Percentiles rank a stretch among this genome's conserved stretches.
These are phyloP conservation scores for Biston stratarius DNA, from an alignment of 2,888 invertebrate genomes.

Conservation along the genomic window DNA sequence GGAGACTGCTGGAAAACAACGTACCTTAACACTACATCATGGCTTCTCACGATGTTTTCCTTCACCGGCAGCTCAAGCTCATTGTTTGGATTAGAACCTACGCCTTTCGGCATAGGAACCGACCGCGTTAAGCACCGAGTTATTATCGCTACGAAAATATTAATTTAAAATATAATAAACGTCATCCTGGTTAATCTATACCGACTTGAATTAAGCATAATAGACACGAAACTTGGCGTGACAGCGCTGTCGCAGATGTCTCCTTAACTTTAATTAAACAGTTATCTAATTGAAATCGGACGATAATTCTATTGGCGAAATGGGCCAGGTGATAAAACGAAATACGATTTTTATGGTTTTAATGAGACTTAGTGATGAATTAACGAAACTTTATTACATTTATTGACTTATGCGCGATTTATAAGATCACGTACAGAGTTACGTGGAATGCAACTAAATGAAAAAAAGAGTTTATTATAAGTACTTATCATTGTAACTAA, in stretches of 20 bases:
- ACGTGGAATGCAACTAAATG: no score
- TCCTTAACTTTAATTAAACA: constrained; percentile 49
- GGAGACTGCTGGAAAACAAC: no score
- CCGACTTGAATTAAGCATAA: constrained; percentile 70
- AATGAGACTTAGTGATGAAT: constrained; percentile 2
- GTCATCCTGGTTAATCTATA: constrained; percentile 42
- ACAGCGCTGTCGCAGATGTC: constrained; percentile 58
- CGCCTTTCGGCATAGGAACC: no score
- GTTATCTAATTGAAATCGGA: constrained; percentile 39
- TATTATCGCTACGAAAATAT: no score
- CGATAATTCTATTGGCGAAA: constrained; percentile 33
- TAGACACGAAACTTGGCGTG: constrained; percentile 77
- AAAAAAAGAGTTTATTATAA: no score
- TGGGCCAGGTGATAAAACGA: constrained; percentile 26
- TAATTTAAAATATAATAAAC: no score
- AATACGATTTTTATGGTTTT: constrained; percentile 16
- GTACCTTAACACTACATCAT: no score
- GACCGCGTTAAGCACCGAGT: no score
- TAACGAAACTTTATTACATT: not conserved
- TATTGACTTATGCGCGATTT: not conserved
- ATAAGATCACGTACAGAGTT: constrained; percentile 3
- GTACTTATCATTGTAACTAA: no score
- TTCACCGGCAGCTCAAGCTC: no score
- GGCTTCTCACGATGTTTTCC: no score
- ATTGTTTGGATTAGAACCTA: no score